phyloP scores from a whole-genome alignment of 2,797 vertebrate genomes.

The Gymnoscopelus braueri region DNA sequence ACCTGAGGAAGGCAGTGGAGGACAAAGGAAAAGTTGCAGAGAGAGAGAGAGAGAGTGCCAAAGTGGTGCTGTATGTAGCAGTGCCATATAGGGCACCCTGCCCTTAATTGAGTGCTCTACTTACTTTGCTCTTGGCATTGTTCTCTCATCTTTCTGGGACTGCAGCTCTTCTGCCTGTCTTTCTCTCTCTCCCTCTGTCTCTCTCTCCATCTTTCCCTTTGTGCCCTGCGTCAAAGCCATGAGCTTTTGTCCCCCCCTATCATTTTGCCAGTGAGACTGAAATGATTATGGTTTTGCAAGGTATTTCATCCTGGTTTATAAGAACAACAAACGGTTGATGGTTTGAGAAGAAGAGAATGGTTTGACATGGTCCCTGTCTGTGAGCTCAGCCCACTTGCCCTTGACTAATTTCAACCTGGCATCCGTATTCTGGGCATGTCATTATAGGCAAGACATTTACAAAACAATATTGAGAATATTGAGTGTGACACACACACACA shows the following conservation, averaged over 20 bases:
- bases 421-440: too few species aligned
- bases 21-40: neutral
- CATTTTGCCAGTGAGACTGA: neutral
- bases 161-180: slow-evolving; percentile 32
- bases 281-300: too few species aligned
- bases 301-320: too few species aligned
- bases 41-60: slow-evolving; percentile 7
- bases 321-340: too few species aligned
- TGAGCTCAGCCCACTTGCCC: too few species aligned
- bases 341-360: too few species aligned
- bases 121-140: slow-evolving; percentile 76
- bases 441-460: too few species aligned
- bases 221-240: slow-evolving; percentile 23
- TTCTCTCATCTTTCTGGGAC: slow-evolving; percentile 73
- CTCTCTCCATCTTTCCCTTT: neutral
- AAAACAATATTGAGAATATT: too few species aligned
- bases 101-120: slow-evolving; percentile 83
- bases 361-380: too few species aligned
- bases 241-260: neutral
- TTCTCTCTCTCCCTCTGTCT: neutral
- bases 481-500: too few species aligned
- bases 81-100: slow-evolving; percentile 75
- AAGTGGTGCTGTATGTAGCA: slow-evolving; percentile 57
- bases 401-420: too few species aligned
- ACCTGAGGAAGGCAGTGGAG: too few species aligned